A percentile compares a stretch with the other conserved stretches of the same genome.
phyloP scores from a whole-genome alignment of 2,113 vertebrate species.

The Steatornis caripensis region DNA sequence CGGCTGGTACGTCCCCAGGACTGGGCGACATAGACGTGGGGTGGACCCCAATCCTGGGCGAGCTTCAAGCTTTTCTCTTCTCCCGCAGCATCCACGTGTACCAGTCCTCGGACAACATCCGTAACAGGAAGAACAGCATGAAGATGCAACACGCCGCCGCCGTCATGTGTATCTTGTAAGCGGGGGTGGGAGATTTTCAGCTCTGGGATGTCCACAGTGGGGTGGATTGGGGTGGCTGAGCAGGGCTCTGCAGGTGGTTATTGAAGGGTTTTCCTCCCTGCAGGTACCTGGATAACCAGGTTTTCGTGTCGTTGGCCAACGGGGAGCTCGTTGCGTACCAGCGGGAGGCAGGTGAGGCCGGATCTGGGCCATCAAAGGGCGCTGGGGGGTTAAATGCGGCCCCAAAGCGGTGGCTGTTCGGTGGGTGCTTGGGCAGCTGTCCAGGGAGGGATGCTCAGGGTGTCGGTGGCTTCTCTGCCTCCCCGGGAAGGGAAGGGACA shows the following conservation, averaged over 20 bases:
- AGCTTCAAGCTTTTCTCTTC: not conserved
- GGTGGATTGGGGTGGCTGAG: not conserved
- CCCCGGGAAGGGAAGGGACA: fast-evolving
- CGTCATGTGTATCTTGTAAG: constrained; percentile 93
- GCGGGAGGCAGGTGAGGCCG: constrained; percentile 86
- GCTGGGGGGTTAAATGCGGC: not conserved
- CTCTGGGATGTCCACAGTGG: fast-evolving
- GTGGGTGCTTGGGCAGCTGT: not conserved
- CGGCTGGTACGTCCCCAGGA: constrained; percentile 81
- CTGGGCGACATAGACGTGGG: fast-evolving
- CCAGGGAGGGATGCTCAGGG: not conserved
- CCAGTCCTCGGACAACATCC: constrained; percentile 97
- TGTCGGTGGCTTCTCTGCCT: not conserved
- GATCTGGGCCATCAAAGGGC: fast-evolving
- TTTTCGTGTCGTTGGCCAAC: constrained; percentile 93
- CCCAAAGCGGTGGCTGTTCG: not conserved
- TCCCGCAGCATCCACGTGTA: constrained; percentile 91
- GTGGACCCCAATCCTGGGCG: fast-evolving
- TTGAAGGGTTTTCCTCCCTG: not conserved
- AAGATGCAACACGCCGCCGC: constrained; percentile 94
- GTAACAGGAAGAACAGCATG: constrained; percentile 98
- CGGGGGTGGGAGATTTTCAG: fast-evolving
- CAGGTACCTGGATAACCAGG: constrained; percentile 96
- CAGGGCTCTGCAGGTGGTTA: not conserved
- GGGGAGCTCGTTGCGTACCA: constrained; percentile 94